phyloP scores from a whole-genome alignment of 1,140 invertebrate genomes.

The Saccostrea glomerata region DNA sequence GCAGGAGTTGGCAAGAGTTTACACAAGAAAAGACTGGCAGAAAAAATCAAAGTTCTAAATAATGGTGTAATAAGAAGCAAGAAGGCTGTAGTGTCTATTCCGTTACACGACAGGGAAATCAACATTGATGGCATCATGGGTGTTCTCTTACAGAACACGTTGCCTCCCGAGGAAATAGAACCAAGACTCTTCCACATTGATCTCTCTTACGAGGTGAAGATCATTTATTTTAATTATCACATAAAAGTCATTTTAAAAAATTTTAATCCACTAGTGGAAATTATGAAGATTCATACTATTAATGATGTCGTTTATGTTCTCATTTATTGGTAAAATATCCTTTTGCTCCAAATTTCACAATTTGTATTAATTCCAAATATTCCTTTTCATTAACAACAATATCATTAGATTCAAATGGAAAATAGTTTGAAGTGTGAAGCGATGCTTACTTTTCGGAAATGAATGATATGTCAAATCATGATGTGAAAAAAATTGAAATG shows the following conservation, averaged over 20 bases:
- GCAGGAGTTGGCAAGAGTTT: conserved; percentile 75
- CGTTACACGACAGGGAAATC: conserved; percentile 65
- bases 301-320: too few relatives aligned
- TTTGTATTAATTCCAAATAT: too few relatives aligned
- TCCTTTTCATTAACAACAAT: too few relatives aligned
- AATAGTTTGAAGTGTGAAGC: too few relatives aligned
- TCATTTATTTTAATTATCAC: neutral
- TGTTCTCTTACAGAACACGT: conserved; percentile 60
- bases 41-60: neutral
- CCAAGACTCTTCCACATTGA: conserved; percentile 72
- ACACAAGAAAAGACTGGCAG: conserved; percentile 60
- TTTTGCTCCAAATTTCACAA: too few relatives aligned
- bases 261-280: neutral
- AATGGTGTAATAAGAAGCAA: neutral
- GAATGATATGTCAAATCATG: too few relatives aligned
- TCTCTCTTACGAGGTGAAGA: conserved; percentile 70
- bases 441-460: too few relatives aligned
- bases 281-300: too few relatives aligned
- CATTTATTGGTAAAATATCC: too few relatives aligned
- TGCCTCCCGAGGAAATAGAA: conserved; percentile 47
- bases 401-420: too few relatives aligned
- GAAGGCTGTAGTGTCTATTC: conserved; percentile 59
- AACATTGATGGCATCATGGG: conserved; percentile 56
- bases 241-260: too few relatives aligned
- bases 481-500: too few relatives aligned